Evolutionary conservation across 2,888 invertebrate genomes (phyloP), one percentile per base, ranked within the genome.

Genomic region (Heliconius erato): DNA sequence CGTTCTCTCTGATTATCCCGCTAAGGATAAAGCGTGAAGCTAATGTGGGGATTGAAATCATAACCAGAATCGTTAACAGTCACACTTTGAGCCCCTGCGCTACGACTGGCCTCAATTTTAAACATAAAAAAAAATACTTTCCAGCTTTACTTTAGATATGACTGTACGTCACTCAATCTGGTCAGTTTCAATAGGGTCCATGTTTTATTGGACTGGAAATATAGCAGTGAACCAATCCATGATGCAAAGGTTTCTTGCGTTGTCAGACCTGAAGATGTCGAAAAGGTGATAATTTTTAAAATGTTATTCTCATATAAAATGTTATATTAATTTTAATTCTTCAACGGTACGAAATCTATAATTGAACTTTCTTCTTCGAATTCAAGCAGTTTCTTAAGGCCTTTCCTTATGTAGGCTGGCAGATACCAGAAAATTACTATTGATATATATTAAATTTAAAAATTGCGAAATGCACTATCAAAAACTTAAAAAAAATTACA

Each of bases 191-290:
- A 92, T 98, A 85, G 98, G 98, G 4, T 97, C 97, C 3, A 96
- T 97, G 77, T 96, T 98, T 80, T 97, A 97, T 85, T 98, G 97
- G 97, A 93, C 97, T 7, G 97, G 97, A 78, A 97, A 97, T 86
- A 97, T 97, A 87, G 97, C 97, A 40, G 97, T 98, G 4, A 98
- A 97, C 91, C 98, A 98, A 91, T 97, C 97, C 63, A 98, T 98
- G 97, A 97, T 98, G 85, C 98, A 98, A 89, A 94, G 98, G 79
- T 98, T 98, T 88, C 92, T 98, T 71, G 96, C 98, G 23, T 91
- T 98, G 78, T 97, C 97, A 0, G 97, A 96, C n/a, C 90, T 98
- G 14, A 94, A 93, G 83, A 96, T 96, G 79, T 98, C 97, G 0
- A 96, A 94, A 91, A 95, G 94, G 97, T 97, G 32, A 40, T 44